phyloP scores from a whole-genome alignment of 2,888 invertebrate genomes.

The Notodromas monacha region DNA sequence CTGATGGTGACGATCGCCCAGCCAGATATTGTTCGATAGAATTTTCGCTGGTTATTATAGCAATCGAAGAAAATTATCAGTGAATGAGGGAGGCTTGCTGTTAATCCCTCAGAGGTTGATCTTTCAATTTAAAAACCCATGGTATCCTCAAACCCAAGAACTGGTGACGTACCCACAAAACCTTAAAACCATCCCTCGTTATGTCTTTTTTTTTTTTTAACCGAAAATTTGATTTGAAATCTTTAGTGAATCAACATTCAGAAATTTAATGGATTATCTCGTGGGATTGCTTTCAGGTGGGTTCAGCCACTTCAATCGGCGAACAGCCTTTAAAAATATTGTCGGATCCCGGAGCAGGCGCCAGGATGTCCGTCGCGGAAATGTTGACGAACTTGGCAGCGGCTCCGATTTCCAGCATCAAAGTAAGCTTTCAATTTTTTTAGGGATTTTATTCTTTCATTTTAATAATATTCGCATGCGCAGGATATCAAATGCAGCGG shows the following conservation, averaged over 20 bases:
- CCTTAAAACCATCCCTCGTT: not conserved
- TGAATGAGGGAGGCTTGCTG: no score
- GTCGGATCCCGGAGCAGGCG: constrained; percentile 47
- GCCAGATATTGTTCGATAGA: no score
- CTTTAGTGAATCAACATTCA: not conserved
- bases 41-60: no score
- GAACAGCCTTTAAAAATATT: constrained; percentile 85
- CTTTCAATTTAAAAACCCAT: no score
- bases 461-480: constrained; percentile 14
- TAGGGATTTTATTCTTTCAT: constrained; percentile 5
- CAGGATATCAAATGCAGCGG: constrained; percentile 87
- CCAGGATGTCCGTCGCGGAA: constrained; percentile 74
- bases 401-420: constrained; percentile 23
- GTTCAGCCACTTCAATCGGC: constrained; percentile 77
- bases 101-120: no score
- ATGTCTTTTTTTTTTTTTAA: not conserved
- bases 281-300: constrained; percentile 20
- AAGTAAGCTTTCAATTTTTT: constrained; percentile 20
- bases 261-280: constrained; percentile 6
- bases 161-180: not conserved
- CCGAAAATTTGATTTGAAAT: no score
- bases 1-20: no score
- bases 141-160: no score
- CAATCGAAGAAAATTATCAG: no score
- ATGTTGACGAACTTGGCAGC: constrained; percentile 65